phyloP scores from a whole-genome alignment of 1,140 invertebrate genomes.

The Berghia stephanieae region DNA sequence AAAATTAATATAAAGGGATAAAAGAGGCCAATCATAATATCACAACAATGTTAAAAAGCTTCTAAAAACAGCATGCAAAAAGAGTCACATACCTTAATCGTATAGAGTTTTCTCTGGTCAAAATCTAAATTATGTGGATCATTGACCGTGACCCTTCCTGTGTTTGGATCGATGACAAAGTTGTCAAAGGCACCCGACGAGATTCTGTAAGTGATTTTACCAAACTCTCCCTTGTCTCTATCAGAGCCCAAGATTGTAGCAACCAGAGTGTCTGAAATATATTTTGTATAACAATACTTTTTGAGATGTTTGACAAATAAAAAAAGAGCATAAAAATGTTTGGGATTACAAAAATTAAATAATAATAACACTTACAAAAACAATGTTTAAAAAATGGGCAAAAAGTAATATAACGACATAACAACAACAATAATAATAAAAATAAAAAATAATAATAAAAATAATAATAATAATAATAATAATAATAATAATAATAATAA shows the following conservation, averaged over 20 bases:
- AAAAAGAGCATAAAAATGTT: too few species aligned
- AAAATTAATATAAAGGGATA: neutral
- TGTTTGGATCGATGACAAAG: slow-evolving; percentile 80
- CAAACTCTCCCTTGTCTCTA: slow-evolving; percentile 43
- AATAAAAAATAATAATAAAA: too few species aligned
- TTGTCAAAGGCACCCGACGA: slow-evolving; percentile 80
- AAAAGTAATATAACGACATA: too few species aligned
- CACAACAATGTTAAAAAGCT: neutral
- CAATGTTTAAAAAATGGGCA: too few species aligned
- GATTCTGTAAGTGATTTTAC: slow-evolving; percentile 42
- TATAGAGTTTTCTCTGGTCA: slow-evolving; percentile 79
- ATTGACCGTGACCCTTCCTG: slow-evolving; percentile 75
- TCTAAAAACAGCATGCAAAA: too few species aligned
- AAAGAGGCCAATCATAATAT: neutral
- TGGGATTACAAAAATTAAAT: too few species aligned
- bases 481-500: too few species aligned
- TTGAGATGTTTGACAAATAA: too few species aligned
- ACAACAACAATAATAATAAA: too few species aligned
- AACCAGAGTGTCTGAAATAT: slow-evolving; percentile 70
- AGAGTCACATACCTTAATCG: slow-evolving; percentile 41
- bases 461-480: too few species aligned
- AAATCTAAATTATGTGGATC: slow-evolving; percentile 81
- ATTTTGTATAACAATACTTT: too few species aligned
- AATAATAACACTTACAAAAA: too few species aligned
- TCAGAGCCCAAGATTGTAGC: slow-evolving; percentile 71